Evolutionary conservation across 2,113 vertebrate species (phyloP), one percentile per base, ranked within the genome.

Genomic region (Colistium nudipinnis): DNA sequence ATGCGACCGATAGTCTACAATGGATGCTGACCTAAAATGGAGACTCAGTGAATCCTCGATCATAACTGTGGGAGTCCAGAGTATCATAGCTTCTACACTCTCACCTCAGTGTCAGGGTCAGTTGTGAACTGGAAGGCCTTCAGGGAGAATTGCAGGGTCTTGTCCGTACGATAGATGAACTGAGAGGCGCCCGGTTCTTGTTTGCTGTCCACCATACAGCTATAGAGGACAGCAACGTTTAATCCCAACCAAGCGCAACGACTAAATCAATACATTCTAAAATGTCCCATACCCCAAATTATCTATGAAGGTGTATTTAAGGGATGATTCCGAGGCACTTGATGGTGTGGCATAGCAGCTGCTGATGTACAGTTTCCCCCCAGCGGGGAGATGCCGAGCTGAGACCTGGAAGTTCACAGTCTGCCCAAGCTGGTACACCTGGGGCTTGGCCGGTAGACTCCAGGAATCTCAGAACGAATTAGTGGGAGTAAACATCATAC

Each of bases 41-140:
- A 44, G 44, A 38, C 1, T 0, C 8, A 1, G 14, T 48, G 39
- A n/a, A 36, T 13, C 20, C 0, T 10, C 43, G 16, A 55, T 19
- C 19, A 4, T 41, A 30, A 2, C 17, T 1, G 4, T 27, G 39
- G 24, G n/a, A 47, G 48, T 13, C 0, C 27, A 44, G 22, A 54
- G 4, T 35, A 30, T 8, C 1, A 4, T 12, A 6, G 24, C 17
- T 61, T 13, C 0, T 22, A 0, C 0, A 11, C 1, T 7, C 52
- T 80, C 43, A 89, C 92, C 88, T 90, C 67, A 0, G 72, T 47
- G 20, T 89, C 71, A 0, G 90, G 88, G 19, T 87, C 74, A 35
- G 72, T 45, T 2, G 60, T 90, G 24, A 93, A 93, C 84, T 92
- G 91, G 43, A 92, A 92, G 25, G 91, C 88, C 41, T 65, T 71